phyloP scores from a whole-genome alignment of 2,113 vertebrate genomes.

The Mola mola region DNA sequence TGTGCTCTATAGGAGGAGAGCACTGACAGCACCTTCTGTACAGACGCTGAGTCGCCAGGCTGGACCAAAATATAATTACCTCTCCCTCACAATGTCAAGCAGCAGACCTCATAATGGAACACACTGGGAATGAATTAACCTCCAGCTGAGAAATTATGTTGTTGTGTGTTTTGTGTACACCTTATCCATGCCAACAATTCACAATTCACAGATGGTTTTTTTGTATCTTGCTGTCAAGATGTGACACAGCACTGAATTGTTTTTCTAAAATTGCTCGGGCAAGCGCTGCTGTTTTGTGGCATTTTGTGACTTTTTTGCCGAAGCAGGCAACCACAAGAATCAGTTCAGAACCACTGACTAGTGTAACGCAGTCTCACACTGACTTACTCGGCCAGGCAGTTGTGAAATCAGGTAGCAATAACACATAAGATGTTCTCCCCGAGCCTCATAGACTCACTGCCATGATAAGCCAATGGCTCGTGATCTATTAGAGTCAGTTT shows the following conservation, averaged over 20 bases:
- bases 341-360: constrained; percentile 31
- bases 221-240: constrained; percentile 38
- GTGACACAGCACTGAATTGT: constrained; percentile 27
- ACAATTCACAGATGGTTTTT: constrained; percentile 47
- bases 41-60: constrained; percentile 75
- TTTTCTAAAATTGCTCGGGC: constrained; percentile 55
- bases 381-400: constrained; percentile 11
- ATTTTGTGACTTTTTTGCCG: constrained; percentile 60
- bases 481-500: constrained; percentile 41
- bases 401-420: constrained; percentile 10
- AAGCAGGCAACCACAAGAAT: constrained; percentile 39
- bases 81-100: constrained; percentile 78
- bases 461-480: constrained; percentile 41
- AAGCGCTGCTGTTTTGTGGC: constrained; percentile 46
- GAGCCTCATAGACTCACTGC: constrained; percentile 23
- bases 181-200: constrained; percentile 48
- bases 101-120: constrained; percentile 73
- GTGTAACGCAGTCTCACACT: constrained; percentile 23
- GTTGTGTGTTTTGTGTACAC: constrained; percentile 46
- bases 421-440: constrained; percentile 8
- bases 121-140: constrained; percentile 78
- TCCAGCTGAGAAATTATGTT: constrained; percentile 63
- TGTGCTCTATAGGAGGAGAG: constrained; percentile 59
- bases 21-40: constrained; percentile 68
- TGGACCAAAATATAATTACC: constrained; percentile 82